Conservation (phyloP, 2,888 invertebrate genomes). For the Troilus luridus region DNA sequence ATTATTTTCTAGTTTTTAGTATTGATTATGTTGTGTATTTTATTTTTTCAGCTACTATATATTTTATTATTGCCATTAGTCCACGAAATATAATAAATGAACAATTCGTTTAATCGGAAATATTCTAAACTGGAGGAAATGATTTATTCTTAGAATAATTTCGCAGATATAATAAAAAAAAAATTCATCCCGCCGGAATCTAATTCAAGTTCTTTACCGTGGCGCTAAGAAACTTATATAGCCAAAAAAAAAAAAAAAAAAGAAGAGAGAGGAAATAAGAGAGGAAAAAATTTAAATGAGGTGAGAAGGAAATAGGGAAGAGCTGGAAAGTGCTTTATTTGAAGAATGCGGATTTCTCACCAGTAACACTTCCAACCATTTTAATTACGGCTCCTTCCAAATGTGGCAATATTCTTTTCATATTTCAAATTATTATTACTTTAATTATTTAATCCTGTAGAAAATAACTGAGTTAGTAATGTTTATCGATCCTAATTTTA, state of each 20-base stretch:
- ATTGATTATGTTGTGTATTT: no score
- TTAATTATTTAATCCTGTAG: no score
- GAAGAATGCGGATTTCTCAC: conserved; percentile 28
- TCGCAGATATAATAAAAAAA: not conserved
- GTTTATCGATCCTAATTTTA: no score
- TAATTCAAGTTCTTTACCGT: conserved; percentile 42
- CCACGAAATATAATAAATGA: not conserved
- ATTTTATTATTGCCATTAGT: not conserved
- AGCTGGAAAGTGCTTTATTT: conserved; percentile 15
- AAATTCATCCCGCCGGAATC: not conserved
- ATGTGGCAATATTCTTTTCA: not conserved
- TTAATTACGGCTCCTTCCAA: not conserved
- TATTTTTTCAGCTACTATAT: no score
- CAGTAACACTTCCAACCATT: conserved; percentile 14
- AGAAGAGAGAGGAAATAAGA: not conserved
- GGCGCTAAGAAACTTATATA: conserved; percentile 25
- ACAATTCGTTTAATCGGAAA: not conserved
- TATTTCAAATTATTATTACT: not conserved
- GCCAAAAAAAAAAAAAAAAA: not conserved
- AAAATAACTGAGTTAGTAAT: no score
- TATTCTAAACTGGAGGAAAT: not conserved
- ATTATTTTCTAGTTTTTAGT: no score
- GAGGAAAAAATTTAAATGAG: conserved; percentile 19
- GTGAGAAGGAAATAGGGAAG: conserved; percentile 12
- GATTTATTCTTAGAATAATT: not conserved